A percentile compares a stretch with the other conserved stretches of the same genome.
Conservation (phyloP, 2,113 vertebrate species). For the Cebus imitator region DNA sequence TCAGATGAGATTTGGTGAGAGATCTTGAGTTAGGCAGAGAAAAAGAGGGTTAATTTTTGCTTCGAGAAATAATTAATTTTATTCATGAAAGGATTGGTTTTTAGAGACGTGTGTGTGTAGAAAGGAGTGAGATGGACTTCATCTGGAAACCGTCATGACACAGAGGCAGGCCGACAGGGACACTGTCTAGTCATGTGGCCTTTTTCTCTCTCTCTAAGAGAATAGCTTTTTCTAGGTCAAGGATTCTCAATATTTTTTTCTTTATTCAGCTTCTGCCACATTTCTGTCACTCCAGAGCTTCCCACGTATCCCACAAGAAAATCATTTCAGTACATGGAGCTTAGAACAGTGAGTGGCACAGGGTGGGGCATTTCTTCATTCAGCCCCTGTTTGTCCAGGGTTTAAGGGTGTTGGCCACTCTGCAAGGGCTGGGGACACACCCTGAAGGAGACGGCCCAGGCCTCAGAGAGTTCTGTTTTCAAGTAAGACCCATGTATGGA, state of each 20-base stretch:
- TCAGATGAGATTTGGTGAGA: constrained; percentile 58
- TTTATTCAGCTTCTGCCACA: constrained; percentile 45
- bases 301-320: constrained; percentile 52
- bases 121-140: not conserved
- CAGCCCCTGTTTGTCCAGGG: not conserved
- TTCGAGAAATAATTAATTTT: constrained; percentile 74
- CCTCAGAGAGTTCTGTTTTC: not conserved
- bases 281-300: constrained; percentile 58
- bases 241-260: constrained; percentile 12
- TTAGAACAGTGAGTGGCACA: not conserved
- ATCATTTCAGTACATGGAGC: constrained; percentile 26
- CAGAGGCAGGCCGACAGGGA: not conserved
- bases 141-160: not conserved
- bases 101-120: not conserved
- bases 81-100: constrained; percentile 71
- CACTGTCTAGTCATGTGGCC: not conserved
- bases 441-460: not conserved
- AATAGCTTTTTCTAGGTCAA: constrained; percentile 72
- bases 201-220: not conserved
- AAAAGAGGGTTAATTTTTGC: constrained; percentile 73
- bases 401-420: not conserved
- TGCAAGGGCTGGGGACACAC: not conserved
- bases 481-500: not conserved
- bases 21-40: constrained; percentile 61
- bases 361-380: not conserved